Evolutionary conservation across 2,888 invertebrate species (phyloP).

Genomic region (Caenorhabditis sinica): DNA sequence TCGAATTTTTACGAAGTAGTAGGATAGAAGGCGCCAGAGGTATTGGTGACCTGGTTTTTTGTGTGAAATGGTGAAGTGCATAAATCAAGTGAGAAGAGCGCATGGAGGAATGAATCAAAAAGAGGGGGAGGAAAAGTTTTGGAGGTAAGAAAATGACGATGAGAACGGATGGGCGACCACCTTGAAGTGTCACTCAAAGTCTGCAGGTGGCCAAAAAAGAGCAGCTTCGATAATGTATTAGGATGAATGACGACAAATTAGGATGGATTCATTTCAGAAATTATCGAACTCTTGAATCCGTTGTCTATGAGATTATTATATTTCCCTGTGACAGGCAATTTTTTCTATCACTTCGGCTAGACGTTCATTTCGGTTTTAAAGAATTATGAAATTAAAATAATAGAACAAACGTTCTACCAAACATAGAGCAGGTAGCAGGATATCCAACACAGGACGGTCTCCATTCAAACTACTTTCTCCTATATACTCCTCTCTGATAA

Average conservation of each 20-base stretch:
- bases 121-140: not conserved
- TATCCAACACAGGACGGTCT: no score
- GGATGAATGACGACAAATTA: slow-evolving; percentile 2
- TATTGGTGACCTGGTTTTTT: slow-evolving; percentile 59
- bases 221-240: not conserved
- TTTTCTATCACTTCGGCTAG: no score
- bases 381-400: no score
- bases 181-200: slow-evolving; percentile 36
- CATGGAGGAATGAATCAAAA: not conserved
- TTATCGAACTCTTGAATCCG: no score
- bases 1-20: slow-evolving; percentile 37
- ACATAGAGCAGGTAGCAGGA: no score
- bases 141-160: slow-evolving; percentile 23
- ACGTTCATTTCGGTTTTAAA: no score
- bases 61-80: slow-evolving; percentile 51
- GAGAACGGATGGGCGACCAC: slow-evolving; percentile 28
- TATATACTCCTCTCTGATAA: not conserved
- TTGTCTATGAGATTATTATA: no score
- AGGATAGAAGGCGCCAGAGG: slow-evolving; percentile 34
- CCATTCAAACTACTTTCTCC: not conserved
- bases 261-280: no score
- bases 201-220: slow-evolving; percentile 10
- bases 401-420: no score
- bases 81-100: slow-evolving; percentile 43
- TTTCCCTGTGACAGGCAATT: no score